Percentiles rank a stretch among this genome's conserved stretches.
These are phyloP conservation scores for Thaumetopoea pityocampa DNA, from an alignment of 1,140 invertebrate species.

Conservation along the genomic window DNA sequence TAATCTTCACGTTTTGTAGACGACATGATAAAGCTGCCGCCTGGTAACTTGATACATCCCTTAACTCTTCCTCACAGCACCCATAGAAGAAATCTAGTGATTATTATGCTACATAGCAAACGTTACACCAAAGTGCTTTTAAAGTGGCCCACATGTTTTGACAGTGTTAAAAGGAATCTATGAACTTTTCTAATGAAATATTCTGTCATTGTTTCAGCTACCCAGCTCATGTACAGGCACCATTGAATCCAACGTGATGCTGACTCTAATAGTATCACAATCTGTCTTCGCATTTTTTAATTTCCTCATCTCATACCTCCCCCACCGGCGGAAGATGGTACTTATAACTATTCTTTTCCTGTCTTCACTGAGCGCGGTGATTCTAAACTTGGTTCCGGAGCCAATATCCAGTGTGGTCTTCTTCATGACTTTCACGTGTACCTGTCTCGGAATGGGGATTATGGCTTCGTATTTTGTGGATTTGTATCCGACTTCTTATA, in stretches of 20 bases:
- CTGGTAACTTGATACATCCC: too few species aligned
- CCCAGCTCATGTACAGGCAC: conserved; percentile 39
- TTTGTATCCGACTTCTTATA: conserved; percentile 58
- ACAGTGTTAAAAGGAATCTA: too few species aligned
- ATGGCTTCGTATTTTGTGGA: conserved; percentile 64
- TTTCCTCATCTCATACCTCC: conserved; percentile 55
- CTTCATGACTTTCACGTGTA: conserved; percentile 57
- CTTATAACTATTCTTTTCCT: conserved; percentile 39
- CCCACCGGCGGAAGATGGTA: conserved; percentile 36
- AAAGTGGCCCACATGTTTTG: too few species aligned
- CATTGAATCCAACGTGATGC: conserved; percentile 47
- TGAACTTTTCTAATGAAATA: too few species aligned
- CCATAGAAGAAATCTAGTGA: too few species aligned
- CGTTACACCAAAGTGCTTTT: too few species aligned
- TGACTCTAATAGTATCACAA: conserved; percentile 48
- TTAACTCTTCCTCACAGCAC: too few species aligned
- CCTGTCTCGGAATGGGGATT: conserved; percentile 58
- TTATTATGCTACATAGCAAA: too few species aligned
- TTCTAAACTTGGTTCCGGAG: conserved; percentile 48
- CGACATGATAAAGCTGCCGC: too few species aligned
- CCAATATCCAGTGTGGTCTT: conserved; percentile 56
- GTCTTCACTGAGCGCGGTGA: conserved; percentile 42
- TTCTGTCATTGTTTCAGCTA: conserved; percentile 32
- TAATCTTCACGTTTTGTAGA: too few species aligned
- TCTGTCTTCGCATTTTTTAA: conserved; percentile 47